These are phyloP conservation scores for Dendrolimus punctatus DNA, from an alignment of 1,140 invertebrate species.

Conservation along the genomic window DNA sequence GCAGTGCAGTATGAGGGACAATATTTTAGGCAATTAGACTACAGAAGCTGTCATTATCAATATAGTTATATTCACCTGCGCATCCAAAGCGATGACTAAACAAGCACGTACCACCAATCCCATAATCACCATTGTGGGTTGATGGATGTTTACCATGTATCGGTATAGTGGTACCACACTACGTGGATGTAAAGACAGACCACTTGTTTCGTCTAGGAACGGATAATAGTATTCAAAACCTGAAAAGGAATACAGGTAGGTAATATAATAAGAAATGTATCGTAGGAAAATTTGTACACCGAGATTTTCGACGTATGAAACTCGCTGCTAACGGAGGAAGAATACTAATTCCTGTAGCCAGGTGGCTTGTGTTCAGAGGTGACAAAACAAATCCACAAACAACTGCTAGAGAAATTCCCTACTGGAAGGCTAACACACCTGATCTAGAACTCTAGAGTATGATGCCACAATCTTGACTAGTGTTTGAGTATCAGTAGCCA, in stretches of 20 bases:
- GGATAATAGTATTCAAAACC: constrained; percentile 81
- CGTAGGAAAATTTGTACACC: too few relatives aligned
- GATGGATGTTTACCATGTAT: constrained; percentile 81
- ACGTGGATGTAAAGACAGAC: constrained; percentile 73
- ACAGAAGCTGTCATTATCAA: neutral
- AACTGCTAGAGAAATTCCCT: neutral
- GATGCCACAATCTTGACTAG: too few relatives aligned
- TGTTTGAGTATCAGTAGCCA: too few relatives aligned
- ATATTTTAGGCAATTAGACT: neutral
- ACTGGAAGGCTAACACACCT: too few relatives aligned
- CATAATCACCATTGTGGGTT: constrained; percentile 81
- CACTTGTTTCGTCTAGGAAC: constrained; percentile 77
- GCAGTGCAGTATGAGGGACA: too few relatives aligned
- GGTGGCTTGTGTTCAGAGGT: neutral
- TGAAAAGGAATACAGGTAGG: constrained; percentile 22
- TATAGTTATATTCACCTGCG: constrained; percentile 30
- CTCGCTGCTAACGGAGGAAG: too few relatives aligned
- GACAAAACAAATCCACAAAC: neutral
- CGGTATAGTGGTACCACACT: constrained; percentile 82
- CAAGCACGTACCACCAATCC: constrained; percentile 75
- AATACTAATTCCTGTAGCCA: too few relatives aligned
- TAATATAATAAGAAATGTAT: neutral
- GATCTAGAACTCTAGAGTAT: too few relatives aligned
- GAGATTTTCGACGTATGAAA: too few relatives aligned
- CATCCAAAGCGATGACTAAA: constrained; percentile 45